These are phyloP conservation scores for Ophthalmolycus amberensis DNA, from an alignment of 2,113 vertebrate species.

Conservation along the genomic window DNA sequence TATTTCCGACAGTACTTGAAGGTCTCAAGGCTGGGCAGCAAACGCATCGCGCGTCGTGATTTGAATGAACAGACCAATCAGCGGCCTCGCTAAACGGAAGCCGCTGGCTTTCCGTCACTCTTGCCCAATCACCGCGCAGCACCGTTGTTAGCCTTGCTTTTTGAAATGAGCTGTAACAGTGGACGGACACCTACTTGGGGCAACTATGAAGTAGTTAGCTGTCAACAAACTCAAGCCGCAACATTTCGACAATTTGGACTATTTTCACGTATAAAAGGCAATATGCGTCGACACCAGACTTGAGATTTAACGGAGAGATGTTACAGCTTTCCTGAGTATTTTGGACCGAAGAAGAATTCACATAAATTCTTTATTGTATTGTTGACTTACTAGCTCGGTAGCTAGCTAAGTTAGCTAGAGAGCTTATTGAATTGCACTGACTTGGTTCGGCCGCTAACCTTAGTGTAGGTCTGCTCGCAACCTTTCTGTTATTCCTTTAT, in stretches of 20 bases:
- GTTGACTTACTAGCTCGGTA: constrained; percentile 37
- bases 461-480: neutral
- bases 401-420: constrained; percentile 50
- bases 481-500: neutral
- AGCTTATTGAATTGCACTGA: neutral
- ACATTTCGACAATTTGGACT: neutral
- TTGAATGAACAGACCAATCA: constrained; percentile 84
- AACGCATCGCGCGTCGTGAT: constrained; percentile 50
- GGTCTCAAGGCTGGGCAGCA: neutral
- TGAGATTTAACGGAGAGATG: constrained; percentile 3
- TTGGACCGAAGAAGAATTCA: constrained; percentile 5
- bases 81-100: constrained; percentile 9
- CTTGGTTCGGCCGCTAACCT: constrained; percentile 44
- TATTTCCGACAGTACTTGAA: constrained; percentile 37
- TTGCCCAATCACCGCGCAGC: constrained; percentile 74
- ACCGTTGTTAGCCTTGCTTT: constrained; percentile 69
- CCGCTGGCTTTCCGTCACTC: neutral
- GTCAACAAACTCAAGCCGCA: constrained; percentile 45
- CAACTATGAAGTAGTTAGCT: constrained; percentile 12
- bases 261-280: neutral
- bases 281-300: constrained; percentile 25
- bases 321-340: constrained; percentile 2
- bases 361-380: neutral
- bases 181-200: neutral
- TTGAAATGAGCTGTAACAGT: constrained; percentile 78